A percentile compares a stretch with the other conserved stretches of the same genome.
Conservation (phyloP, 35 echinoderm and acorn worm species). For the Ptychodera flava region DNA sequence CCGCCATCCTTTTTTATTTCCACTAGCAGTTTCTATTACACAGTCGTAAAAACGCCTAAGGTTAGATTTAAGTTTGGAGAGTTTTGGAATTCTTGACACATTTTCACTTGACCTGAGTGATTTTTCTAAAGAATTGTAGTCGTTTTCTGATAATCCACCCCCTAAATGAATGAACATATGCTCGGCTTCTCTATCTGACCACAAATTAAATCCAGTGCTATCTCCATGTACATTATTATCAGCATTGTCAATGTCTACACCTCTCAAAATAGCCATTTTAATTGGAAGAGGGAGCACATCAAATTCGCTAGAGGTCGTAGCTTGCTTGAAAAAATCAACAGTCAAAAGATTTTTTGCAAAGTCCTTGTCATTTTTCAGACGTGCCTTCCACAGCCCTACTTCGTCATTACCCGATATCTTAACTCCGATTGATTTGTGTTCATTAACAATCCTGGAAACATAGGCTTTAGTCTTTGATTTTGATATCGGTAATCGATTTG, state of each 20-base stretch:
- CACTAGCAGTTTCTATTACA: background rate
- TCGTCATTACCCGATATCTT: background rate
- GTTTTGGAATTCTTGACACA: background rate
- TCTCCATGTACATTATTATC: background rate
- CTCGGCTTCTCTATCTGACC: background rate
- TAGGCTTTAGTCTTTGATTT: background rate
- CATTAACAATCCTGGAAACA: background rate
- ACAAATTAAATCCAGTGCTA: background rate
- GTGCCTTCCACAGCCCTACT: background rate
- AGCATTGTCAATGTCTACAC: background rate
- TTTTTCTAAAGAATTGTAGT: background rate
- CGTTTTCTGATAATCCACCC: background rate
- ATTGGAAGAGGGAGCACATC: background rate
- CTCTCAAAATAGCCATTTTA: background rate
- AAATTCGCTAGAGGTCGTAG: background rate
- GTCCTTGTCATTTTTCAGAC: background rate
- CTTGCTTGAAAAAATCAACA: background rate
- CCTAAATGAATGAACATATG: background rate
- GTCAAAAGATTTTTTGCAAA: background rate
- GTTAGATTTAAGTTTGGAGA: background rate
- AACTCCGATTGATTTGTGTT: background rate
- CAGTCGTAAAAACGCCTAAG: background rate
- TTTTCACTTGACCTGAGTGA: background rate
- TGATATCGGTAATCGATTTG: background rate
- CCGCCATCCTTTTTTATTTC: background rate